Base-by-base conservation (phyloP, 2,888 invertebrate genomes). In the Chelonus formosanus region DNA sequence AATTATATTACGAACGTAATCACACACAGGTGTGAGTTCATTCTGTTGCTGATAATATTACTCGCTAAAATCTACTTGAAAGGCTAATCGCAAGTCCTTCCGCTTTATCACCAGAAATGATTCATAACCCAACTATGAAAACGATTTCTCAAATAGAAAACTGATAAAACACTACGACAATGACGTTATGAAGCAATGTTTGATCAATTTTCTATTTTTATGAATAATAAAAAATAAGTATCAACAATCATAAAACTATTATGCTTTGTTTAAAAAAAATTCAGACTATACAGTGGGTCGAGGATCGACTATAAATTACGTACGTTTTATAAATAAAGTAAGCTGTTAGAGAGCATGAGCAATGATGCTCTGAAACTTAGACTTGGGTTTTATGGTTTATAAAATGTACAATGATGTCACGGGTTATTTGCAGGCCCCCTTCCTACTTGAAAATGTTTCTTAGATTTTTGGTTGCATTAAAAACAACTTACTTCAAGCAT, bases 321-420 rank as follows among this genome's bases (percentile, higher is more conserved):
- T 61, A 73, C 40, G 73, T 74, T 72, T 75, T 68, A 68, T 70
- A 72, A 76, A 74, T 68, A 73, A 53, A 45, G 57, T 50, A 50
- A 56, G 65, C 69, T 56, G 60, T 40, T 40, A 55, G 36, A 65
- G 61, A 47, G 55, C 20, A 36, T 40, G 20, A 55, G 40, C 55
- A 32, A 52, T 32, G 31, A 34, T 52, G 52, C 3, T 52, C 8
- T 52, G 34, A 31, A 52, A 52, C 34, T 52, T 8, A 34, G 34
- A 52, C 52, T 43, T 61, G 53, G 55, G 59, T 53, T 55, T 68
- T 66, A 70, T 63, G 63, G 63, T 53, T 73, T 69, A 71, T 40
- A 70, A 61, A 72, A 67, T 63, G 35, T 58, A 64, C 69, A 70
- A 74, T 77, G 77, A 78, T 76, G 75, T 78, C 76, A 76, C 71